Conservation (phyloP, 64 coral and sea anemone genomes). For the Pocillopora damicornis region DNA sequence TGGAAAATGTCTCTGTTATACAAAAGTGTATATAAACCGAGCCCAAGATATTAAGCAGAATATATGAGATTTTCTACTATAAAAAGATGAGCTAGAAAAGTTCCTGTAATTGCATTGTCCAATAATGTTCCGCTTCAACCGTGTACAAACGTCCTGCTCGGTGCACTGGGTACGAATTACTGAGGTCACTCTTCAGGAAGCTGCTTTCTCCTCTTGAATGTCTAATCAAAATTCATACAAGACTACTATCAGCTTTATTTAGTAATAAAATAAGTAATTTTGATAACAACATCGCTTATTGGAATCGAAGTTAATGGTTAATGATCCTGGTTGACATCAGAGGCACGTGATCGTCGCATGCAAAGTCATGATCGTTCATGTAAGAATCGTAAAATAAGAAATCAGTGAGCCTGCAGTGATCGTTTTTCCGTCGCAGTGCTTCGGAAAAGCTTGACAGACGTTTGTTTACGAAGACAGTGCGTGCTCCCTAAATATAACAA, state of each 20-base stretch:
- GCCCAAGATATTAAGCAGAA: background rate
- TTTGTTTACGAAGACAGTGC: background rate
- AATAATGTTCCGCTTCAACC: slow-evolving; percentile 2
- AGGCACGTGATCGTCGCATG: background rate
- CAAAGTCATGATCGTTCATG: background rate
- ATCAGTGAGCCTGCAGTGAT: background rate
- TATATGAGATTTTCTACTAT: background rate
- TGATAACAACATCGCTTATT: background rate
- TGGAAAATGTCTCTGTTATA: slow-evolving; percentile 19
- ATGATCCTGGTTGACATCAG: background rate
- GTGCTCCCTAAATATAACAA: background rate
- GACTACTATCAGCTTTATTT: slow-evolving; percentile 11
- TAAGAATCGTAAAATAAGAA: background rate
- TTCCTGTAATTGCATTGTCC: background rate
- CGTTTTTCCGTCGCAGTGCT: background rate
- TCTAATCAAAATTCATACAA: slow-evolving; percentile 39
- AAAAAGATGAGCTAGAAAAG: slow-evolving; percentile 28
- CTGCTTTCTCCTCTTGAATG: slow-evolving; percentile 32
- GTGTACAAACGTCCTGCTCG: background rate
- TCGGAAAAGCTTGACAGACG: background rate
- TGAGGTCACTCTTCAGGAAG: background rate
- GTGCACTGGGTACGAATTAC: background rate
- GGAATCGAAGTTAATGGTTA: background rate
- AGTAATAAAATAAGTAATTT: background rate
- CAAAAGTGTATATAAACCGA: background rate